Conservation (phyloP, 2,797 vertebrate genomes). For the Aeoliscus strigatus region DNA sequence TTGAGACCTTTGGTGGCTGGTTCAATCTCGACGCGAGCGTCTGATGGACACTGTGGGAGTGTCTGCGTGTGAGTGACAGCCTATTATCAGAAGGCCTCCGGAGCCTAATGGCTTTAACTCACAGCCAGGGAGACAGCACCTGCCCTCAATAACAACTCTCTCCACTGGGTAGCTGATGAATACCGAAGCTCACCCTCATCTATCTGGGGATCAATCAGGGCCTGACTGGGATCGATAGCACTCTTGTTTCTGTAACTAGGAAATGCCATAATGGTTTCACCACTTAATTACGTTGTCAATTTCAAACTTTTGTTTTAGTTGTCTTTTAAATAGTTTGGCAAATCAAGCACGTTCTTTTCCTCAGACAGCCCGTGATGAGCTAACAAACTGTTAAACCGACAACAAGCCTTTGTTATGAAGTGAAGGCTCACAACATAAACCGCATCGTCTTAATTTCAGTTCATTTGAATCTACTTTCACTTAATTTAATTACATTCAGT, state of each 20-base stretch:
- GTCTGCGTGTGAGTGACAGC: conserved; percentile 70
- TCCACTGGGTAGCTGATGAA: conserved; percentile 72
- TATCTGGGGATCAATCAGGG: conserved; percentile 77
- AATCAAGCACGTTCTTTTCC: no score
- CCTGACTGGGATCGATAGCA: conserved; percentile 72
- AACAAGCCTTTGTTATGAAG: no score
- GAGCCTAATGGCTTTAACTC: conserved; percentile 79
- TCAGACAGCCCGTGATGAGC: no score
- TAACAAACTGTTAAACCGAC: no score
- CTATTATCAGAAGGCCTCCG: conserved; percentile 75
- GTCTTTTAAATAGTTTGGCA: conserved; percentile 56
- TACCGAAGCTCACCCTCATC: conserved; percentile 74
- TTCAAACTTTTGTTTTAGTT: conserved; percentile 71
- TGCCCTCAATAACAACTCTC: conserved; percentile 75
- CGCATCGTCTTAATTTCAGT: no score
- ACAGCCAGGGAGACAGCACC: conserved; percentile 67
- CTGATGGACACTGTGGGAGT: conserved; percentile 53
- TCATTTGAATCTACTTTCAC: no score
- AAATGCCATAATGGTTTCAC: conserved; percentile 73
- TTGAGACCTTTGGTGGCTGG: conserved; percentile 57
- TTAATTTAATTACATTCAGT: no score
- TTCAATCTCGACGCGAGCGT: conserved; percentile 59
- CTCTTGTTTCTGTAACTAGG: conserved; percentile 80
- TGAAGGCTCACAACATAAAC: no score
- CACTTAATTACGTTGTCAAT: conserved; percentile 80